phyloP scores from a whole-genome alignment of 2,113 vertebrate species.

The Girardinichthys multiradiatus region DNA sequence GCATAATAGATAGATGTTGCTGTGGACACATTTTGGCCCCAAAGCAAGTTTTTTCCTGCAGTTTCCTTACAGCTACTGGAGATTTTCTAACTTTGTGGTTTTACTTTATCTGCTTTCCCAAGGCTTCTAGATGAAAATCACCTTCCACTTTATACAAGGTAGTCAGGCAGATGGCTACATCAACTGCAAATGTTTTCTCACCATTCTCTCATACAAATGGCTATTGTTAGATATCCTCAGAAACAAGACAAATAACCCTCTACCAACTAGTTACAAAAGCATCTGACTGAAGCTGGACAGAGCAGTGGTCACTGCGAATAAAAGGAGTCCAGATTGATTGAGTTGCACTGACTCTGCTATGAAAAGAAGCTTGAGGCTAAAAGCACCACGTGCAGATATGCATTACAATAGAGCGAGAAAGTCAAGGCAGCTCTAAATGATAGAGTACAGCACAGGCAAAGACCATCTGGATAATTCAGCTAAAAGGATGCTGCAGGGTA shows the following conservation, averaged over 20 bases:
- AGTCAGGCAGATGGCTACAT: slow-evolving; percentile 73
- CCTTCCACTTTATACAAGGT: slow-evolving; percentile 39
- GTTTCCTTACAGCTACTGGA: too few species aligned
- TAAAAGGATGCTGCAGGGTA: slow-evolving; percentile 16
- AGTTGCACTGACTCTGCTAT: slow-evolving; percentile 47
- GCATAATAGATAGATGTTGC: not conserved
- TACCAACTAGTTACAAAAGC: slow-evolving; percentile 54
- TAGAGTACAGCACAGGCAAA: slow-evolving; percentile 64
- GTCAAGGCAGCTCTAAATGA: slow-evolving; percentile 51
- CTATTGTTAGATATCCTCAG: slow-evolving; percentile 42
- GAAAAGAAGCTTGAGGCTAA: slow-evolving; percentile 52
- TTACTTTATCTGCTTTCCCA: not conserved
- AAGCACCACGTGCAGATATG: slow-evolving; percentile 64
- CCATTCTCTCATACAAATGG: slow-evolving; percentile 14
- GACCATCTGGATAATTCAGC: slow-evolving; percentile 68
- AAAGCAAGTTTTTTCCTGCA: too few species aligned
- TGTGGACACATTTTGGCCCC: too few species aligned
- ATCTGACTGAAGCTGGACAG: slow-evolving; percentile 11
- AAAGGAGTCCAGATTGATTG: slow-evolving; percentile 68
- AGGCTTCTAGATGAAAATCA: slow-evolving; percentile 13
- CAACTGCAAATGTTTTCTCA: slow-evolving; percentile 44
- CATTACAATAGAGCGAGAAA: slow-evolving; percentile 62
- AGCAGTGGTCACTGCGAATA: slow-evolving; percentile 44
- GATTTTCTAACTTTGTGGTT: not conserved
- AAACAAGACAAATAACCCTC: slow-evolving; percentile 69